A percentile compares a stretch with the other conserved stretches of the same genome.
These are phyloP conservation scores for Sphaeramia orbicularis DNA, from an alignment of 2,797 vertebrate genomes.

Conservation along the genomic window DNA sequence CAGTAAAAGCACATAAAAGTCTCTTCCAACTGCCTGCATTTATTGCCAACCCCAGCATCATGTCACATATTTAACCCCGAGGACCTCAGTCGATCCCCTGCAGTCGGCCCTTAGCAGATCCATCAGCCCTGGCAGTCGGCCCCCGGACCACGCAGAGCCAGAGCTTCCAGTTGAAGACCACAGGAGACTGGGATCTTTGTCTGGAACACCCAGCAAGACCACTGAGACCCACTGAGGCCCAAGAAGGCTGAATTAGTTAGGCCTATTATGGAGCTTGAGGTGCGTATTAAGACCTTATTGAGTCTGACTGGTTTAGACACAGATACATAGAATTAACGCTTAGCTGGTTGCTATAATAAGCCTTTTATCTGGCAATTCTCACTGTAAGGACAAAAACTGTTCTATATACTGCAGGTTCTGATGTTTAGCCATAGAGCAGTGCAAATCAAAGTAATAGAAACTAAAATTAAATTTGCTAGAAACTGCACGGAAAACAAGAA, in stretches of 20 bases:
- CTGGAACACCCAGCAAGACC: conserved; percentile 81
- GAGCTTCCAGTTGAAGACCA: conserved; percentile 63
- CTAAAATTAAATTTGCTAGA: no score
- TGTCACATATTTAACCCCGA: conserved; percentile 37
- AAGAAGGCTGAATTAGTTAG: conserved; percentile 75
- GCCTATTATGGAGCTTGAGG: conserved; percentile 76
- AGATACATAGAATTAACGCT: conserved; percentile 2
- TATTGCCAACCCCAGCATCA: conserved; percentile 22
- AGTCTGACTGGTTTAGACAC: conserved; percentile 26
- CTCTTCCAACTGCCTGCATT: conserved; percentile 9
- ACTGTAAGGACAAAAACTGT: not conserved
- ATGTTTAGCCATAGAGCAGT: no score
- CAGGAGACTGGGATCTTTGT: conserved; percentile 74
- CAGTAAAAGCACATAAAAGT: not conserved
- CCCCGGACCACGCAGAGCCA: conserved; percentile 56
- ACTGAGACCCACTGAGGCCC: conserved; percentile 72
- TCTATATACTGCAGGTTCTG: not conserved
- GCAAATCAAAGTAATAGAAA: not conserved
- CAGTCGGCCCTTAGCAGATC: conserved; percentile 63
- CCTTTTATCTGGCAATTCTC: not conserved
- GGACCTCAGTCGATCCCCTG: conserved; percentile 51
- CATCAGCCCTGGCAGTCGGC: conserved; percentile 63
- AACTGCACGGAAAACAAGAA: no score
- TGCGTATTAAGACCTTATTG: conserved; percentile 63
- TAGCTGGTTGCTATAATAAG: conserved; percentile 3